Conservation (phyloP, 2,113 vertebrate species). For the Xenopus laevis region DNA sequence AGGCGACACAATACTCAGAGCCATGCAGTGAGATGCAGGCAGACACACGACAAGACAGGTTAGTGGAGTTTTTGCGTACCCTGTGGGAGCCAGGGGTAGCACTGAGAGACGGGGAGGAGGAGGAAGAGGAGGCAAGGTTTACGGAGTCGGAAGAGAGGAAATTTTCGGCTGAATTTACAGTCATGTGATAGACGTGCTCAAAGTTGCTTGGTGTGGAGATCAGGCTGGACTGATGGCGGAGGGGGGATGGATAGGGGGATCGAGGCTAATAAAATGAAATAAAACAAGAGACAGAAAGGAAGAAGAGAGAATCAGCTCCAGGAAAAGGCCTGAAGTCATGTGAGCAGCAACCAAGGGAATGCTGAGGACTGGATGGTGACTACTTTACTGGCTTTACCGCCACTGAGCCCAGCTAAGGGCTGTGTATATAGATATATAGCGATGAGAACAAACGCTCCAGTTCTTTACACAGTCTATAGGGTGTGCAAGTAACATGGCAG, state of each 20-base stretch:
- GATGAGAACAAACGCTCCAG: no score
- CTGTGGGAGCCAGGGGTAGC: conserved; percentile 71
- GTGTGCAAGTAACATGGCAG: no score
- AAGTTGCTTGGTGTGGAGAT: conserved; percentile 85
- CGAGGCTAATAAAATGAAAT: conserved; percentile 64
- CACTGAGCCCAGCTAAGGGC: no score
- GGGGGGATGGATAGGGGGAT: conserved; percentile 69
- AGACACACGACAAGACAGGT: conserved; percentile 49
- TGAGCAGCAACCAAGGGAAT: neutral
- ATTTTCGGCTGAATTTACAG: conserved; percentile 80
- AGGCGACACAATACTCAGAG: neutral
- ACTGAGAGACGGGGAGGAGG: conserved; percentile 68
- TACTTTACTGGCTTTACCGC: no score
- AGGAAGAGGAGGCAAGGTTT: conserved; percentile 67
- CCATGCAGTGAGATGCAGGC: conserved; percentile 50
- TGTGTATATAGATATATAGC: no score
- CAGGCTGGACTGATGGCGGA: conserved; percentile 66
- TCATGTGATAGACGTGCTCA: conserved; percentile 88
- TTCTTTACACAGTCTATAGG: no score
- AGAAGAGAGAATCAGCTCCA: conserved; percentile 42
- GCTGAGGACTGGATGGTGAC: neutral
- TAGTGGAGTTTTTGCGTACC: conserved; percentile 68
- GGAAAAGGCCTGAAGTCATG: neutral
- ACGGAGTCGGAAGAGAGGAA: conserved; percentile 76
- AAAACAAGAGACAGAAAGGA: conserved; percentile 48